A percentile compares a stretch with the other conserved stretches of the same genome.
These are phyloP conservation scores for Microplitis deprimator DNA, from an alignment of 2,888 invertebrate genomes.

Conservation along the genomic window DNA sequence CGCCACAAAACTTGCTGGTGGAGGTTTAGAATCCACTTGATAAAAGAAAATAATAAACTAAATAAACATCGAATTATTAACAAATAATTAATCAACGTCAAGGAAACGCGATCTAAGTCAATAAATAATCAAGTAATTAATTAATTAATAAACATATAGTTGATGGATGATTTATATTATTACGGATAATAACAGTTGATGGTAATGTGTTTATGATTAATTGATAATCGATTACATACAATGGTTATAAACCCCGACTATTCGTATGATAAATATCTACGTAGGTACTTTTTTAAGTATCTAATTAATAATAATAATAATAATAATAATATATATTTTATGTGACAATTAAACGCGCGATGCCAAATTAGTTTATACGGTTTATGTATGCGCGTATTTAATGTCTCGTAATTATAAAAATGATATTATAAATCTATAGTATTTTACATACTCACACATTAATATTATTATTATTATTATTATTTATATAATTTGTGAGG, in stretches of 20 bases:
- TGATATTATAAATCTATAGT: neutral
- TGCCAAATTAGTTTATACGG: slow-evolving; percentile 20
- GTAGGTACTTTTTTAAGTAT: too few species aligned
- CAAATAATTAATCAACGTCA: slow-evolving; percentile 20
- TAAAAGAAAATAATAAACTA: neutral
- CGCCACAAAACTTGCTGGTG: slow-evolving; percentile 86
- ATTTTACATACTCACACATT: neutral
- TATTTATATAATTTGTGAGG: too few species aligned
- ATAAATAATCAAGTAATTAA: slow-evolving; percentile 42
- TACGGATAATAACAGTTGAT: neutral
- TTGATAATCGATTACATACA: neutral
- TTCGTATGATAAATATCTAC: too few species aligned
- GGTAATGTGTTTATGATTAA: neutral
- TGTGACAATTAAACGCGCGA: slow-evolving; percentile 21
- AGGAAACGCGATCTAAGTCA: slow-evolving; percentile 49
- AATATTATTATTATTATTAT: too few species aligned
- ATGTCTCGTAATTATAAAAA: neutral
- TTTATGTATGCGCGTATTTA: neutral
- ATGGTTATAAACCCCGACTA: too few species aligned
- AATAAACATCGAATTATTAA: slow-evolving; percentile 30
- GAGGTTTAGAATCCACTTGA: slow-evolving; percentile 76
- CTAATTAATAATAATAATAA: too few species aligned
- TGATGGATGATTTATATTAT: neutral
- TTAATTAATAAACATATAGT: slow-evolving; percentile 37
- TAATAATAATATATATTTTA: neutral